A percentile compares a stretch with the other conserved stretches of the same genome.
phyloP scores from a whole-genome alignment of 2,888 invertebrate genomes.

The Eudemis profundana region DNA sequence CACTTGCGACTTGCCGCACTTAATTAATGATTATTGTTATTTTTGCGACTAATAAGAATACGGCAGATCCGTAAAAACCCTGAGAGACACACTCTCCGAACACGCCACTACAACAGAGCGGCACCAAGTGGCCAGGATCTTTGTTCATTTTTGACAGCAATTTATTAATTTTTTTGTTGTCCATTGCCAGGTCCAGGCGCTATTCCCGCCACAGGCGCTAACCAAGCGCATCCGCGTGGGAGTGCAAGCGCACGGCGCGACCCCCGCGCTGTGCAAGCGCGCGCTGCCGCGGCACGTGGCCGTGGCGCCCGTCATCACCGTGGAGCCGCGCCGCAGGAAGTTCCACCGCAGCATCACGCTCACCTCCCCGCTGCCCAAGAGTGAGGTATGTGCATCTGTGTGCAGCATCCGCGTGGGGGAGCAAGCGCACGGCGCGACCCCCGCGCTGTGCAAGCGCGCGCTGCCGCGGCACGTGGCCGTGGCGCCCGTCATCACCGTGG shows the following conservation, averaged over 20 bases:
- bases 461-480: constrained; percentile 98
- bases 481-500: constrained; percentile 98
- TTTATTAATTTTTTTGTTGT: not conserved
- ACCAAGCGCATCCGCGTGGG: constrained; percentile 99
- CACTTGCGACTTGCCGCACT: no score
- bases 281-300: constrained; percentile 97
- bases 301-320: constrained; percentile 98
- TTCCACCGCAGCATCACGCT: constrained; percentile 99
- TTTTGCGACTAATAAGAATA: no score
- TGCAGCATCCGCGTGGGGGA: no score
- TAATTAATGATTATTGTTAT: no score
- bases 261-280: constrained; percentile 92
- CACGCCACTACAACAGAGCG: no score
- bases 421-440: constrained; percentile 80
- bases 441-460: no score
- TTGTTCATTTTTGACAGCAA: no score
- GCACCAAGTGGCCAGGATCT: no score
- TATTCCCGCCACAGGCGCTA: constrained; percentile 97
- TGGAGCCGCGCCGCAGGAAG: constrained; percentile 98
- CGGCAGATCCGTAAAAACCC: no score
- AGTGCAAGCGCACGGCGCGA: constrained; percentile 97
- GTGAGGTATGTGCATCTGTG: constrained; percentile 8
- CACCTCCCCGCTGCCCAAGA: constrained; percentile 94
- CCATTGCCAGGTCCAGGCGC: constrained; percentile 87
- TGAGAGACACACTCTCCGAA: no score